Evolutionary conservation across 1,140 invertebrate species (phyloP).

Genomic region (Telenomus remus): DNA sequence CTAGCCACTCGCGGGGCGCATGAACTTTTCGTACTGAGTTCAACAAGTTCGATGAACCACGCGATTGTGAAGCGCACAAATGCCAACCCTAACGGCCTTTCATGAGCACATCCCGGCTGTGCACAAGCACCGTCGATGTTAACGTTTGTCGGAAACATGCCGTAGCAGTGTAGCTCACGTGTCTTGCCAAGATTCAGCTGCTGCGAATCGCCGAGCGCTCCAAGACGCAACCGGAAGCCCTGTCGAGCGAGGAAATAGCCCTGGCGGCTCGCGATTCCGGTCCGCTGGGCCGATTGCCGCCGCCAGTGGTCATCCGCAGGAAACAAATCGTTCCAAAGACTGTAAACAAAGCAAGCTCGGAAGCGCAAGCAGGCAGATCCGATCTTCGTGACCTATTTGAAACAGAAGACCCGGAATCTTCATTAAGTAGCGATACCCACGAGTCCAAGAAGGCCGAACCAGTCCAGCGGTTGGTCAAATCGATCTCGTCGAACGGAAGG

Average conservation of each 20-base stretch:
- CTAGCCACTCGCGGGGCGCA: conserved; percentile 29
- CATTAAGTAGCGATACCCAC: conserved; percentile 56
- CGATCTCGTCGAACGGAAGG: conserved; percentile 60
- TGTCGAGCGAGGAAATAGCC: conserved; percentile 62
- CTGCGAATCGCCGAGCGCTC: conserved; percentile 60
- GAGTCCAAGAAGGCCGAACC: conserved; percentile 24
- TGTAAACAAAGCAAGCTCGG: conserved; percentile 14
- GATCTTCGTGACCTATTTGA: conserved; percentile 56
- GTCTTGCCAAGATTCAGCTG: conserved; percentile 64
- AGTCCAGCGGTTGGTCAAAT: conserved; percentile 54
- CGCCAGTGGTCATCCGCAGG: conserved; percentile 66
- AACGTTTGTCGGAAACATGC: neutral
- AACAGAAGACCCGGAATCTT: conserved; percentile 59
- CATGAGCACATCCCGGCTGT: conserved; percentile 6
- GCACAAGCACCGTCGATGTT: conserved; percentile 8
- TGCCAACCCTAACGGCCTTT: conserved; percentile 11
- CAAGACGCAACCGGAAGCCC: conserved; percentile 65
- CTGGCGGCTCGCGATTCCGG: conserved; percentile 59
- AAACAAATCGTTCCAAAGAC: conserved; percentile 59
- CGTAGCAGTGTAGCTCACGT: conserved; percentile 1
- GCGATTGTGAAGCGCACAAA: conserved; percentile 13
- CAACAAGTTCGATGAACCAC: conserved; percentile 29
- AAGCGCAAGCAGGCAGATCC: conserved; percentile 16
- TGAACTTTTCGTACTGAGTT: conserved; percentile 43
- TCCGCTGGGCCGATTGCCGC: conserved; percentile 57